Conservation (phyloP, 2,113 vertebrate species). For the Cathartes aura region DNA sequence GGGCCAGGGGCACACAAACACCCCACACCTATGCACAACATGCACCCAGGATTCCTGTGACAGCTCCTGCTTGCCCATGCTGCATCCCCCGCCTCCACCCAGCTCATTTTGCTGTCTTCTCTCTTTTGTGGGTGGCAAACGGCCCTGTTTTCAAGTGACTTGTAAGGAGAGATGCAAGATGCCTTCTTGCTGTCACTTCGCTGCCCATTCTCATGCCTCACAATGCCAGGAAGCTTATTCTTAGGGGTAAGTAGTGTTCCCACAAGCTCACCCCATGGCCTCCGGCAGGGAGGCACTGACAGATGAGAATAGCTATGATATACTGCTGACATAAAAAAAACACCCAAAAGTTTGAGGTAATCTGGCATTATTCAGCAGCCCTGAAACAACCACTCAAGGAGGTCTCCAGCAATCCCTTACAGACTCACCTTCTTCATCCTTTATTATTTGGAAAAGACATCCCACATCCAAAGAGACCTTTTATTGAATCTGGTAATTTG, state of each 20-base stretch:
- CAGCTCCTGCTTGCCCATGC: neutral
- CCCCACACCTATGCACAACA: no score
- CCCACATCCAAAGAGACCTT: neutral
- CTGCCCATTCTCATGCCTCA: neutral
- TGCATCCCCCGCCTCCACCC: neutral
- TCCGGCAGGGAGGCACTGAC: neutral
- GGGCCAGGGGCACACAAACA: neutral
- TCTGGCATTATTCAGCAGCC: neutral
- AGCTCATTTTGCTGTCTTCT: neutral
- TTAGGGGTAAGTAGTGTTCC: neutral
- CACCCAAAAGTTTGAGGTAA: neutral
- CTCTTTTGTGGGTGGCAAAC: neutral
- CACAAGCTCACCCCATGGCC: neutral
- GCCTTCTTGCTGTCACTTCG: accelerated
- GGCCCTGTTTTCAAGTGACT: neutral
- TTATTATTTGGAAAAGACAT: neutral
- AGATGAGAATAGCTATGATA: neutral
- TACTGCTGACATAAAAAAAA: neutral
- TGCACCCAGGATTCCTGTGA: neutral
- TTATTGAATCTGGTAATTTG: neutral
- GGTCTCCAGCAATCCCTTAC: neutral
- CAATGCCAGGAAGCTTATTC: neutral
- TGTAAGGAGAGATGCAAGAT: neutral
- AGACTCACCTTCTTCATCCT: neutral
- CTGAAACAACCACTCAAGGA: neutral